Evolutionary conservation across 2,888 invertebrate genomes (phyloP).

Genomic region (Sesia apiformis): DNA sequence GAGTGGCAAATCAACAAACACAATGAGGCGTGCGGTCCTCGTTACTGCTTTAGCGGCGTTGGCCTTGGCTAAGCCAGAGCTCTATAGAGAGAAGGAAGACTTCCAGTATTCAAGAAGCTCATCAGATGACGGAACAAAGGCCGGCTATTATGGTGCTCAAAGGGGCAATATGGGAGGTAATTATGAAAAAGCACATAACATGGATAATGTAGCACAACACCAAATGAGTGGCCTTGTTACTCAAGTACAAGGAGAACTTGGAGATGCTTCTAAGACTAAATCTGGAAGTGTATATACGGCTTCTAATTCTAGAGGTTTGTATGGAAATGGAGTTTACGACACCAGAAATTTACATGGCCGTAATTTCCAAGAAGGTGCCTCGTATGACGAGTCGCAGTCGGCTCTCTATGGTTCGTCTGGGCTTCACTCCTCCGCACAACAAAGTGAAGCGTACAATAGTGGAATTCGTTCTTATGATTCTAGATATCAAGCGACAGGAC

Average conservation of each 20-base stretch:
- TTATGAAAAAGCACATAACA: slow-evolving; percentile 64
- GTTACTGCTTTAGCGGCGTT: slow-evolving; percentile 38
- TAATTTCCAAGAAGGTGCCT: slow-evolving; percentile 47
- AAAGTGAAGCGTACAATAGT: slow-evolving; percentile 16
- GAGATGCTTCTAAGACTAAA: slow-evolving; percentile 44
- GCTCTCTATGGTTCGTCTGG: slow-evolving; percentile 12
- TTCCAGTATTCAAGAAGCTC: slow-evolving; percentile 65
- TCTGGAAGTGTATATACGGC: slow-evolving; percentile 54
- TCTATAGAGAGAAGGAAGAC: slow-evolving; percentile 63
- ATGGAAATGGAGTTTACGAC: slow-evolving; percentile 50
- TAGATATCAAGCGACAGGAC: slow-evolving; percentile 17
- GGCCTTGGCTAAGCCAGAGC: slow-evolving; percentile 47
- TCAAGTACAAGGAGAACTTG: slow-evolving; percentile 59
- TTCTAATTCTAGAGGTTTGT: slow-evolving; percentile 58
- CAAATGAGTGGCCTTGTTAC: slow-evolving; percentile 60
- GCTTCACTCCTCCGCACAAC: slow-evolving; percentile 10
- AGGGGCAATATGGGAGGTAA: slow-evolving; percentile 71
- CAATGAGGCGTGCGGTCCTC: slow-evolving; percentile 45
- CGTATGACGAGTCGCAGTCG: slow-evolving; percentile 24
- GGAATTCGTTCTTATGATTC: slow-evolving; percentile 26
- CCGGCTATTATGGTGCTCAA: slow-evolving; percentile 63
- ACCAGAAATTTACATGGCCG: slow-evolving; percentile 51
- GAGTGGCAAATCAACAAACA: slow-evolving; percentile 5
- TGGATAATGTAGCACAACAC: slow-evolving; percentile 59
- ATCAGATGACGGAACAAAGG: slow-evolving; percentile 58